Percentiles rank a stretch among this genome's conserved stretches.
These are phyloP conservation scores for Crotophaga sulcirostris DNA, from an alignment of 2,113 vertebrate genomes.

Conservation along the genomic window DNA sequence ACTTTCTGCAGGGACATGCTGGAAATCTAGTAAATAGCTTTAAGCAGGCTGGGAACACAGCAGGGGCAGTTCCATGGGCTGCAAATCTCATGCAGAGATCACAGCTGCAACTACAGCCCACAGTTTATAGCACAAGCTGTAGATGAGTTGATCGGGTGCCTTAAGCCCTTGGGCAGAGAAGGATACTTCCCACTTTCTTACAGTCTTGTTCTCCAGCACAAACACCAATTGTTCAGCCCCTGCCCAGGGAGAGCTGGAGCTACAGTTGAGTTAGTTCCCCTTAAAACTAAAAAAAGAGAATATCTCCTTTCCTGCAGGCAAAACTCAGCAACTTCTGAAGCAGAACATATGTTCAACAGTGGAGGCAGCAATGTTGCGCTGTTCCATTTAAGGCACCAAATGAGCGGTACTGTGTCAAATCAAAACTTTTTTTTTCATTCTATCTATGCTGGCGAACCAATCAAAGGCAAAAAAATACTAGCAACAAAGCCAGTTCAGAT, in stretches of 20 bases:
- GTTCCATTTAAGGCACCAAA: background rate
- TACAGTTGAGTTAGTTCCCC: background rate
- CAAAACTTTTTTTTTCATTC: background rate
- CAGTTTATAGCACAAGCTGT: background rate
- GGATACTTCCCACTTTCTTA: background rate
- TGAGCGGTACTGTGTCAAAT: background rate
- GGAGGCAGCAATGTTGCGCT: background rate
- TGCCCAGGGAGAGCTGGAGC: background rate
- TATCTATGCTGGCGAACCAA: background rate
- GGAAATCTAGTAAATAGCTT: background rate
- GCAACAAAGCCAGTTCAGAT: background rate
- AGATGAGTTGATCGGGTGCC: background rate
- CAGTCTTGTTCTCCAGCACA: background rate
- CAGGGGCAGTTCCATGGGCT: background rate
- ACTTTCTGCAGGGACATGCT: background rate
- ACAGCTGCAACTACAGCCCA: background rate
- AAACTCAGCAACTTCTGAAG: background rate
- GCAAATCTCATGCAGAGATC: background rate
- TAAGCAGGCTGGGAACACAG: background rate
- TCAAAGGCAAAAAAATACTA: background rate
- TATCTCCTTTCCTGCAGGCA: background rate
- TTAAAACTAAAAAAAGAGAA: background rate
- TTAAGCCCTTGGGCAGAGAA: background rate
- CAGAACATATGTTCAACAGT: slow-evolving; percentile 5
- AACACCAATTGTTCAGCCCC: background rate